These are phyloP conservation scores for Neopipo cinnamomea DNA, from an alignment of 2,113 vertebrate genomes.

Conservation along the genomic window DNA sequence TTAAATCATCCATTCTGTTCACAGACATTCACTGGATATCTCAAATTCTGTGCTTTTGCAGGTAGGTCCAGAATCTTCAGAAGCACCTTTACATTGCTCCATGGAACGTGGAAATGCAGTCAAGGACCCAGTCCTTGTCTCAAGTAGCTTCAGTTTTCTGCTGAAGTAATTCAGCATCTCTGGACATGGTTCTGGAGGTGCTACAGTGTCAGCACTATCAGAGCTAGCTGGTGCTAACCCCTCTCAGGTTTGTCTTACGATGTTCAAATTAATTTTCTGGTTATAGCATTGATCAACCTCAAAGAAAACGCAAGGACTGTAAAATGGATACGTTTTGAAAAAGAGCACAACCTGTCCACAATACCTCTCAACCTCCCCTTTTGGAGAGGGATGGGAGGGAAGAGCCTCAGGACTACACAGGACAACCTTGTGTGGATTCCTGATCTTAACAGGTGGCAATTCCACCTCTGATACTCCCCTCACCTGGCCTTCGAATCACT, in stretches of 20 bases:
- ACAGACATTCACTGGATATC: background rate
- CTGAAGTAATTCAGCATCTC: background rate
- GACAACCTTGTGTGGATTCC: background rate
- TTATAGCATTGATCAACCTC: background rate
- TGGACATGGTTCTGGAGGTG: background rate
- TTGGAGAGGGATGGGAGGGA: background rate
- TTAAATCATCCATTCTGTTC: background rate
- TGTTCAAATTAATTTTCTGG: background rate
- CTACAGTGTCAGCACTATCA: background rate
- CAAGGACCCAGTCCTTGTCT: background rate
- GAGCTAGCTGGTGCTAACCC: background rate
- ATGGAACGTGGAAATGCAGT: background rate
- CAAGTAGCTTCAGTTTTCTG: background rate
- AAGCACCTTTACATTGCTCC: background rate
- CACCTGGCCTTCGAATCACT: background rate
- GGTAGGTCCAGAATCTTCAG: background rate
- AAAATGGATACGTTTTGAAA: background rate
- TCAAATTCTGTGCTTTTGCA: background rate
- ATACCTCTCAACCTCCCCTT: accelerated
- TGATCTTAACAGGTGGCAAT: background rate
- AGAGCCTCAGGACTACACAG: background rate
- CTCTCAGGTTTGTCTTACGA: background rate
- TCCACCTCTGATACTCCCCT: background rate
- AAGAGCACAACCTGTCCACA: background rate
- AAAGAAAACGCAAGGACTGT: background rate